These are phyloP conservation scores for Tokudaia muenninki DNA, from an alignment of 2,797 vertebrate species.

Conservation along the genomic window DNA sequence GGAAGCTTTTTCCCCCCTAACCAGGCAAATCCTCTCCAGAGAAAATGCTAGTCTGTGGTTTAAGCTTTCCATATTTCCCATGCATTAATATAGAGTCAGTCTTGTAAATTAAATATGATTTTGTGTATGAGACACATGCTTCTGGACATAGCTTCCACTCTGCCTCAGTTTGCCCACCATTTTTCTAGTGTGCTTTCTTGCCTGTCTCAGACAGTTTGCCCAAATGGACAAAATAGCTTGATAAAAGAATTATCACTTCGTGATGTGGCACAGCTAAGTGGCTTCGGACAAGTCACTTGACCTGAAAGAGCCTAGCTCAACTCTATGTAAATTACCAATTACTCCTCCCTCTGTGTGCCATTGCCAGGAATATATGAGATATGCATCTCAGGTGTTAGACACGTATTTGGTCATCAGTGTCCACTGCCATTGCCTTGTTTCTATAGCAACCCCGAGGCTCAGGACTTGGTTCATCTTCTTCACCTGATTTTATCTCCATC, in stretches of 20 bases:
- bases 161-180: neutral
- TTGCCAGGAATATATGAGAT: neutral
- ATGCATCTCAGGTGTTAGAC: neutral
- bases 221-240: neutral
- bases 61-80: neutral
- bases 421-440: neutral
- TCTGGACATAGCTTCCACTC: neutral
- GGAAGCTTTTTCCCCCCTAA: neutral
- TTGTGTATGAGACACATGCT: neutral
- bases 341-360: neutral
- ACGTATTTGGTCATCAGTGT: too few relatives aligned
- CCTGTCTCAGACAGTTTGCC: neutral
- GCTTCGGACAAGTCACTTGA: conserved; percentile 9
- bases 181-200: neutral
- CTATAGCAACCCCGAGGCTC: neutral
- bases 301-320: neutral
- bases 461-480: neutral
- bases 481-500: neutral
- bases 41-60: neutral
- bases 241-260: neutral
- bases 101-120: neutral
- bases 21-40: conserved; percentile 27
- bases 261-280: neutral
- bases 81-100: neutral
- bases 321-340: neutral